These are phyloP conservation scores for Macquaria ambigua DNA, from an alignment of 2,113 vertebrate genomes.

Conservation along the genomic window DNA sequence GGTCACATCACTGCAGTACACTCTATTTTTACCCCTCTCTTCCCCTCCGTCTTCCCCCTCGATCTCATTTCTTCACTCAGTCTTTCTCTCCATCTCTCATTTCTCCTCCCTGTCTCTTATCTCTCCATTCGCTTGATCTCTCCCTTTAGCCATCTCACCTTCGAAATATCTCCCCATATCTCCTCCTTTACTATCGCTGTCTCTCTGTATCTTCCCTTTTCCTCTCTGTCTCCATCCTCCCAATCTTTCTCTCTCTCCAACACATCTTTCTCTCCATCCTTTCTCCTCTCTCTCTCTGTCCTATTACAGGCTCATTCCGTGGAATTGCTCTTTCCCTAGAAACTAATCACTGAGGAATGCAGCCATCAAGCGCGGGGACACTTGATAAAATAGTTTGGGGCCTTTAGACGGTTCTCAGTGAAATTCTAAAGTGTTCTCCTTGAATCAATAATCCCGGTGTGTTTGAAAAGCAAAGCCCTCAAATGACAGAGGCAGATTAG, in stretches of 20 bases:
- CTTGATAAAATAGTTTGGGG: conserved; percentile 25
- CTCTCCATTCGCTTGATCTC: conserved; percentile 1
- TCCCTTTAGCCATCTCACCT: neutral
- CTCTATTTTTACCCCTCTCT: conserved; percentile 76
- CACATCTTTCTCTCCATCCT: neutral
- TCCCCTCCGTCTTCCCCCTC: conserved; percentile 38
- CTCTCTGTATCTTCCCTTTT: neutral
- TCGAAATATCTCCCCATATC: neutral
- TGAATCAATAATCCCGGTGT: conserved; percentile 25
- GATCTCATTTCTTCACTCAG: conserved; percentile 41
- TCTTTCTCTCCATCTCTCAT: conserved; percentile 16
- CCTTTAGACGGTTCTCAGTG: neutral
- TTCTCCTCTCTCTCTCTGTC: conserved; percentile 2
- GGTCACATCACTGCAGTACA: conserved; percentile 70
- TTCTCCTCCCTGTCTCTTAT: conserved; percentile 21
- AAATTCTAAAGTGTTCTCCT: conserved; percentile 36
- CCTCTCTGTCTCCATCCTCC: neutral
- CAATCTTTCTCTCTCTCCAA: neutral
- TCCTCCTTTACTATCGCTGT: neutral
- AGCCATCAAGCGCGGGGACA: conserved; percentile 9
- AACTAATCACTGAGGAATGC: conserved; percentile 47
- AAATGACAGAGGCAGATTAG: conserved; percentile 42
- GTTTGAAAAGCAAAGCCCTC: conserved; percentile 40
- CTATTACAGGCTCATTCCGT: conserved; percentile 36
- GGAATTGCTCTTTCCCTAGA: conserved; percentile 41